Conservation (phyloP, 2,797 vertebrate species). For the Acridotheres tristis region DNA sequence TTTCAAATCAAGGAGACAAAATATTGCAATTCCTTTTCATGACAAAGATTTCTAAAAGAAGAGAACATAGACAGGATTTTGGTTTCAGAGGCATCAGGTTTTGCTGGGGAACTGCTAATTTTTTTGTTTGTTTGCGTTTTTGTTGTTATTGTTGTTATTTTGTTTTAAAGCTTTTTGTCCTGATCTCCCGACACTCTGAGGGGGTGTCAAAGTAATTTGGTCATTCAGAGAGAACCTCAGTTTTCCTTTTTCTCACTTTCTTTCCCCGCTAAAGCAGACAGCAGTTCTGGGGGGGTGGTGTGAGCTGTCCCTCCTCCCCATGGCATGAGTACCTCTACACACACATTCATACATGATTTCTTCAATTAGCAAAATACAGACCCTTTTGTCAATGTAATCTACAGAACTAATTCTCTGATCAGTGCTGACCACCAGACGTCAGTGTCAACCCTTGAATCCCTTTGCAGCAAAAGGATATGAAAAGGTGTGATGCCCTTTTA, state of each 20-base stretch:
- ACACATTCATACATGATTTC: not conserved
- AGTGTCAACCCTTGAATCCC: not conserved
- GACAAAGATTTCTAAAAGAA: not conserved
- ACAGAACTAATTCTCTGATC: not conserved
- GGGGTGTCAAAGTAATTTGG: not conserved
- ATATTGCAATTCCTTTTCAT: not conserved
- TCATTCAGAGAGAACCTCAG: not conserved
- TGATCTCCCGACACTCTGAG: not conserved
- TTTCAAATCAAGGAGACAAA: not conserved
- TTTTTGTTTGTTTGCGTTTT: not conserved
- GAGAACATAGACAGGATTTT: not conserved
- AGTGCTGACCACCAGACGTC: not conserved
- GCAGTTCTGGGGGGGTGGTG: too few species aligned
- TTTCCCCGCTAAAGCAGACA: not conserved
- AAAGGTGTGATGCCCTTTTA: not conserved
- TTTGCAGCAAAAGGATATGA: not conserved
- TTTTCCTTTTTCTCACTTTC: not conserved
- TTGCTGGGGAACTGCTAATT: not conserved
- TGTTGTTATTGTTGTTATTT: not conserved
- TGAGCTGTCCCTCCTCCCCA: not conserved
- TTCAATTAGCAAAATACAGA: not conserved
- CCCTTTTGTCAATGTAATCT: not conserved
- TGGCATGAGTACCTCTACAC: not conserved
- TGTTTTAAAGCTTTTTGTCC: not conserved
- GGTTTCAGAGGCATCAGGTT: not conserved